Base-by-base conservation (phyloP, 1,140 invertebrate genomes). In the Drosophila takahashii region DNA sequence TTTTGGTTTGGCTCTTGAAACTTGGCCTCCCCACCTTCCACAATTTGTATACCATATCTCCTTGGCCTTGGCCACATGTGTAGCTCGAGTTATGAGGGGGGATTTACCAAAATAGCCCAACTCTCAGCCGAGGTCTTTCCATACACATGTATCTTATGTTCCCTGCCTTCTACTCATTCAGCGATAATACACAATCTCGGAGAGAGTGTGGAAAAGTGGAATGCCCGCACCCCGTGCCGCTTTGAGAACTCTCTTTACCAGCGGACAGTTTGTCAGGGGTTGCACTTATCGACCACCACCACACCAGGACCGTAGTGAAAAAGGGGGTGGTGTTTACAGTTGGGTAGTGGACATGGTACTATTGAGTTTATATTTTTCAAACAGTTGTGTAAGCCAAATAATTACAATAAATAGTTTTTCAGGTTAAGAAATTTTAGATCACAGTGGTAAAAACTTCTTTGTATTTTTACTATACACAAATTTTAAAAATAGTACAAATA, bases 91-190 rank as follows among this genome's bases (percentile, higher is more conserved):
- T 47, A 11, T 22, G 15, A 39, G 10, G 18, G 60, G 56, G 32
- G 29, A 61, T 52, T 51, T 60, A 66, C 41, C 65, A 73, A 85
- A 84, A 85, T 85, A 85, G 50, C 39, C 45, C 15, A 59, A 57
- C 59, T 62, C 52, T 29, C 32, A 44, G 42, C 16, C 5, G 4
- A 51, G 9, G 27, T 51, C 47, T 51, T 13, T 18, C n/a, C 26
- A 22, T 22, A 22, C 22, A 22, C 22, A 1, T 44, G 22, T 44
- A 48, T 7, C 42, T 34, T 4, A 9, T 4, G 18, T 37, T 48
- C 41, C 26, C 18, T 32, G 34, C 50, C 41, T 48, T 22, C 3
- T 29, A 27, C 60, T 26, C 39, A 44, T 26, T 22, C 48, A 37
- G 50, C 44, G 72, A 84, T 80, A 69, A 69, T 66, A 50, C 32